Base-by-base conservation (phyloP, 1,140 invertebrate genomes). In the Drosophila carrolli region DNA sequence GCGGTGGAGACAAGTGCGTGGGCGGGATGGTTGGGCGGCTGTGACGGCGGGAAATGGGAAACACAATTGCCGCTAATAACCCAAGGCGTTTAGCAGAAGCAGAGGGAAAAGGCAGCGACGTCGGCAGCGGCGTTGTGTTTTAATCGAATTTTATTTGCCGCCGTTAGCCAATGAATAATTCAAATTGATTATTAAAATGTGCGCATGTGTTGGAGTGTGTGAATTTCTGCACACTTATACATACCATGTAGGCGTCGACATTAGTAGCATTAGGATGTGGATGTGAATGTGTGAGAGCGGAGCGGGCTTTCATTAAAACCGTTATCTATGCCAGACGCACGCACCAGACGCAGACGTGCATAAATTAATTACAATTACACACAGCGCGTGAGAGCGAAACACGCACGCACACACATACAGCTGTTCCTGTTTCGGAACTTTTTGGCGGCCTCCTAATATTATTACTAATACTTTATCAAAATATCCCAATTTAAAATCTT, bases 61-160 rank as follows among this genome's bases (percentile, higher is more conserved):
- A 88, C 79, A 86, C 83, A 86, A 86, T 86, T 86, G 83, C 75
- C 67, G 70, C 83, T 86, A 86, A 86, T 86, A 86, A 88, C 83
- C 83, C 79, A 76, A 79, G 83, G 83, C 83, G 81, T 80, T 73
- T 76, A 55, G 41, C 27, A 53, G 46, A 53, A 32, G 57, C 29
- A 50, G 57, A 48, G 13, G 13, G 46, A 23, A 27, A 8, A 4
- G 5, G 40, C 40, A 51, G 44, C 48, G 53, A 32, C 56, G 51
- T 53, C 46, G 53, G 32, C 71, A 55, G 44, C 47, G 50, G 61
- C 75, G 79, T 67, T 78, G 61, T 80, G 80, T 89, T 89, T 89
- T 89, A 89, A 89, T 89, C 84, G 84, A 89, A 89, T 89, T 89
- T 89, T 89, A 89, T 89, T 89, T 89, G 84, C 84, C 80, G 84